phyloP scores from a whole-genome alignment of 2,113 vertebrate genomes.

The Petaurus breviceps region DNA sequence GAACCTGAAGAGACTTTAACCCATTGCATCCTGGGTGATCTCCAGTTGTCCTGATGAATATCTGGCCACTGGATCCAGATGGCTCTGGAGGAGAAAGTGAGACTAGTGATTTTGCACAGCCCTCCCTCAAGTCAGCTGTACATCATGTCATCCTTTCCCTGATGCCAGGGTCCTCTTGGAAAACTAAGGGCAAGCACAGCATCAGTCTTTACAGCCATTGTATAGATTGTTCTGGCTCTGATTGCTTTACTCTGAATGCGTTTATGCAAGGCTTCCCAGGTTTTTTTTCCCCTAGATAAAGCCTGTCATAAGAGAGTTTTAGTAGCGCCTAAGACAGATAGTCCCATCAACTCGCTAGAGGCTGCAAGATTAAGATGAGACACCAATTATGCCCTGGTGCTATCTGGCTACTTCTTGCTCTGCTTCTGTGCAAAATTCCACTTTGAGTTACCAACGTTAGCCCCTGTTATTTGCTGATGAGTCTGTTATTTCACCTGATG shows the following conservation, averaged over 20 bases:
- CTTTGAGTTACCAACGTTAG: neutral
- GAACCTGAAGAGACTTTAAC: too few relatives aligned
- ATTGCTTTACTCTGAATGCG: neutral
- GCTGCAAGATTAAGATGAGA: neutral
- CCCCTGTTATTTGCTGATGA: neutral
- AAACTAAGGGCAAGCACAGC: too few relatives aligned
- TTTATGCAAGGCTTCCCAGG: neutral
- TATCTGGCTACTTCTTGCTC: neutral
- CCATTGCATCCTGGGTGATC: too few relatives aligned
- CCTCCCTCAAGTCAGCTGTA: too few relatives aligned
- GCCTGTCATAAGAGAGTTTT: neutral
- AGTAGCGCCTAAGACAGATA: neutral
- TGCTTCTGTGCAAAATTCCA: neutral
- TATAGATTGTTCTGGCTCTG: neutral
- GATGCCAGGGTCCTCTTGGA: too few relatives aligned
- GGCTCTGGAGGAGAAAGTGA: too few relatives aligned
- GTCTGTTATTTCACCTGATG: neutral
- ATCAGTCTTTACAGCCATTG: neutral
- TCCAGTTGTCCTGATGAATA: too few relatives aligned
- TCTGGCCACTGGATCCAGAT: too few relatives aligned
- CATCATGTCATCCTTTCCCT: too few relatives aligned
- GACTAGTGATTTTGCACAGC: too few relatives aligned
- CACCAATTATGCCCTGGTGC: neutral
- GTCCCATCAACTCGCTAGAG: neutral
- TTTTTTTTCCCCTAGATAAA: neutral